Evolutionary conservation across 2,113 vertebrate genomes (phyloP), one percentile per base, ranked within the genome.

Genomic region (Diglossa brunneiventris): DNA sequence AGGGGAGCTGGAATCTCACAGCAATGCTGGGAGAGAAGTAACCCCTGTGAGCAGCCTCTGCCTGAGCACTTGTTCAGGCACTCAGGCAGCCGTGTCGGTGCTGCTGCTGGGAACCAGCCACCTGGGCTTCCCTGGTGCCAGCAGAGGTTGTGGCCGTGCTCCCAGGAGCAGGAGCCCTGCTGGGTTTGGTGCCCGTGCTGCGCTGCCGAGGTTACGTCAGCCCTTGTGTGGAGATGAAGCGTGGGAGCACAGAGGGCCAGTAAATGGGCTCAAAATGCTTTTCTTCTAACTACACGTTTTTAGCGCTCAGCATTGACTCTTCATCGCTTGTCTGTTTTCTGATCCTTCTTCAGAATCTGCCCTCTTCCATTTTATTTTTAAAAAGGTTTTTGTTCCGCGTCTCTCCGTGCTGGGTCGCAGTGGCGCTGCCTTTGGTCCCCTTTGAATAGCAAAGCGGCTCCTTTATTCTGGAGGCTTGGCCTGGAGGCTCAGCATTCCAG

Each of bases 361-460:
- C 67, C 72, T 58, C 55, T 88, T 66, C 67, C 35, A 92, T 90
- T 94, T 90, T 80, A 77, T 63, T 89, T 87, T 84, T 87, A 26
- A 82, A 92, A 87, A 89, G 84, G 42, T 59, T 94, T 96, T 95
- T 89, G 87, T 93, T 89, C 28, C 0, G 7, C 31, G 1, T 50
- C n/a, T 87, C 73, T 84, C 73, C 4, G 4, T 92, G 73, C 93
- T 66, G 81, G 81, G 92, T 87, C 4, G 1, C 73, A 3, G 77
- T 22, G 30, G 62, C 3, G 16, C 86, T 94, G 91, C 94, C 91
- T 95, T 93, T 95, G 86, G 83, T 94, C 93, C 82, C 16, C 50
- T 92, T 56, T 90, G 79, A 96, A 94, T 93, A 88, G 88, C 78
- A 85, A 58, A 93, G 88, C 7, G 1, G 75, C 63, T 88, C 82